Base-by-base conservation (phyloP, 2,113 vertebrate species). In the Phaethon lepturus region DNA sequence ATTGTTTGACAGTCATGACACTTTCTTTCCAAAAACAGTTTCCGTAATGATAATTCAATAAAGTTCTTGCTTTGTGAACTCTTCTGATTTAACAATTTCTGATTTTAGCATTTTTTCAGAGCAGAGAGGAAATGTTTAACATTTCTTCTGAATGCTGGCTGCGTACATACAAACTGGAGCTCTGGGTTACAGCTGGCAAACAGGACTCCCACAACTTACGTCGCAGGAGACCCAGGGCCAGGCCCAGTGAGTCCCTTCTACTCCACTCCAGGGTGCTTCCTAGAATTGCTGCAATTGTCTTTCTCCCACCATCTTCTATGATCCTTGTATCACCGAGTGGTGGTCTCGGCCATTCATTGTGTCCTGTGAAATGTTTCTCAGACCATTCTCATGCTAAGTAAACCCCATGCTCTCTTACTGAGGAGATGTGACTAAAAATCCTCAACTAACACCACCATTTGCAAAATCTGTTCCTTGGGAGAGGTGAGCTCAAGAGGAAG, bases 161-260 rank as follows among this genome's bases (percentile, higher is more conserved):
- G n/a, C 1, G 0, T 24, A 15, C 0, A 0, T 88, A 56, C 19
- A 45, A 63, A 49, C 17, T 47, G 16, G 45, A 79, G 33, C 23
- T 56, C 33, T 0, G 0, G 26, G 17, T 78, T 76, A 31, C 17
- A 35, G 5, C 33, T 17, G 16, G 17, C 58, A 55, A 49, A n/a
- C 8, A 44, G 19, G 31, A 67, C 5, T 86, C 47, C 60, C 25
- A 17, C 42, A 52, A 2, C 19, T 40, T 60, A n/a, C 5, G 25
- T 63, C 1, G 0, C 26, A 44, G 40, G 26, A 88, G 45, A 47
- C 12, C 17, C n/a, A 7, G 13, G 24, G 5, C 38, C n/a, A 77
- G 38, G 16, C 25, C 18, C 22, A 38, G 24, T n/a, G 7, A 40
- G 5, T 81, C 42, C 16, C 69, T 86, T 53, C 29, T 4, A 1